phyloP scores from a whole-genome alignment of 1,140 invertebrate genomes.

The Glomeris maerens region DNA sequence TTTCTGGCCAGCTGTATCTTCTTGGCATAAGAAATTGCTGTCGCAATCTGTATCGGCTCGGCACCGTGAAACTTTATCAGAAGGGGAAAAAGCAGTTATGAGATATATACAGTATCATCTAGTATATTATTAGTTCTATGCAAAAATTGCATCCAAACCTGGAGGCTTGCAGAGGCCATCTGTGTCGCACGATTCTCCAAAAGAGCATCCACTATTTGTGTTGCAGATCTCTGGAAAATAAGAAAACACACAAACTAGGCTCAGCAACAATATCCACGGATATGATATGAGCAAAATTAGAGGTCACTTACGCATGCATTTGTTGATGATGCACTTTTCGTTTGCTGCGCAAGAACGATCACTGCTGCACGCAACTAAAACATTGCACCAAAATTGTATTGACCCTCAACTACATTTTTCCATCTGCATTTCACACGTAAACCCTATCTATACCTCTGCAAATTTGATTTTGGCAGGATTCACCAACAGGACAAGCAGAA shows the following conservation, averaged over 20 bases:
- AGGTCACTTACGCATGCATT: slow-evolving; percentile 4
- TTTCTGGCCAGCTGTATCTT: not conserved
- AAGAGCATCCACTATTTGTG: not conserved
- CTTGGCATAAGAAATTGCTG: not conserved
- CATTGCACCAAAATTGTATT: slow-evolving; percentile 1
- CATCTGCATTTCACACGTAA: not conserved
- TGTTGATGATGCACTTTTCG: slow-evolving; percentile 8
- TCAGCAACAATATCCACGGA: not conserved
- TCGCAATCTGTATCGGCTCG: not conserved
- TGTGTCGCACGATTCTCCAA: not conserved
- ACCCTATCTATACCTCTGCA: slow-evolving; percentile 7
- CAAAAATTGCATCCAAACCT: no score
- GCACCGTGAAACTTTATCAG: not conserved
- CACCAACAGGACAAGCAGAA: slow-evolving; percentile 1
- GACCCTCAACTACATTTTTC: not conserved
- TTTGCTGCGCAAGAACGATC: slow-evolving; percentile 5
- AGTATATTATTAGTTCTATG: no score
- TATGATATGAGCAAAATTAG: not conserved
- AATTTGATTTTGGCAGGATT: slow-evolving; percentile 10
- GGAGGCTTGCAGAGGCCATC: not conserved
- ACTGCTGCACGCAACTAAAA: slow-evolving; percentile 6
- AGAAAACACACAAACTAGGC: not conserved
- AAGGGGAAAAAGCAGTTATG: not conserved
- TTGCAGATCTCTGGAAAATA: not conserved
- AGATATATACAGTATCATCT: no score